Evolutionary conservation across 2,797 vertebrate species (phyloP), one percentile per base, ranked within the genome.

Genomic region (Notolepis coatsorum): DNA sequence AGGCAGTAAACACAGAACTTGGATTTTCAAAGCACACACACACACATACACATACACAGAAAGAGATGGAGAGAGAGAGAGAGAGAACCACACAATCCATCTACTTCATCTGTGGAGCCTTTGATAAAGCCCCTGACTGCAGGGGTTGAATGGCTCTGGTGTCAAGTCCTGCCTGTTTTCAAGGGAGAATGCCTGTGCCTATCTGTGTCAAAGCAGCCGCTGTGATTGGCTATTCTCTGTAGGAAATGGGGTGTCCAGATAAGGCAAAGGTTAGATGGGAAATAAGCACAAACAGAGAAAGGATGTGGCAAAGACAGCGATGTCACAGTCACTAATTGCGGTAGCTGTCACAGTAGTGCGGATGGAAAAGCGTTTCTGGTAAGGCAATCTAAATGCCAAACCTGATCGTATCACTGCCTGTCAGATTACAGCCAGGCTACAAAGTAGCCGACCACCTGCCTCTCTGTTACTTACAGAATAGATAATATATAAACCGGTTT

Each of bases 321-420:
- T 76, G 80, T 85, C 76, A 78, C 82, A 80, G 68, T 77, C 85
- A 10, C 80, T 79, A 86, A 89, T 86, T 85, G 75, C 82, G 68
- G 75, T 78, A 78, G 82, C 79, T 81, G 84, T 80, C 82, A 71
- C 2, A 24, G 67, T 18, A 67, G 39, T 33, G 70, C 27, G 49
- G 55, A 71, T 52, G 47, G 62, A 62, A 46, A 68, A 63, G 75
- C 63, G 68, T 74, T 82, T 59, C 75, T 75, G 68, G 61, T 75
- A 82, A 68, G 68, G 71, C 31, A 10, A 68, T 63, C 51, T 76
- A 81, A 84, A 84, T 79, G 75, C 66, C 84, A 81, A 71, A 73
- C 38, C 65, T 74, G 80, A 82, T 85, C 13, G 59, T 73, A 81
- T 85, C 79, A 58, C 61, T 48, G 38, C 27, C 50, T 74, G 72